These are phyloP conservation scores for Drosophila aff. DNA, from an alignment of 1,140 invertebrate species.

Conservation along the genomic window DNA sequence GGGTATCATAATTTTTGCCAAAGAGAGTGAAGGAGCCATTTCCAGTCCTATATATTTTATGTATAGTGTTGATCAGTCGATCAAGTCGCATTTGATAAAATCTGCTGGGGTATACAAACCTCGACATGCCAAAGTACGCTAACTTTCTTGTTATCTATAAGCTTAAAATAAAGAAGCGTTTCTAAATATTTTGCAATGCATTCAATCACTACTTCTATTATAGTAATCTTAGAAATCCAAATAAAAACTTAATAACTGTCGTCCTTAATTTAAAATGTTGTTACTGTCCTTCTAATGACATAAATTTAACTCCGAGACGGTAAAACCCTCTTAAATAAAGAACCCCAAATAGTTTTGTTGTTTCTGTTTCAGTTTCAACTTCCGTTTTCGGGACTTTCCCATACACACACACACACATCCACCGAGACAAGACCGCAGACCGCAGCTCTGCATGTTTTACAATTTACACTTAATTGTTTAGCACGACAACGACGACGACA, in stretches of 20 bases:
- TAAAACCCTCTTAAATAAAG: constrained; percentile 12
- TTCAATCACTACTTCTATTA: neutral
- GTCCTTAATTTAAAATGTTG: neutral
- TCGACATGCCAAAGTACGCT: too few relatives aligned
- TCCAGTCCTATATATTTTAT: too few relatives aligned
- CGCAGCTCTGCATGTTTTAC: constrained; percentile 49
- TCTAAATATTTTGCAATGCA: too few relatives aligned
- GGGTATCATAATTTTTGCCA: too few relatives aligned
- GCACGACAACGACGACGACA: constrained; percentile 25
- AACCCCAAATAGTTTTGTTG: constrained; percentile 10
- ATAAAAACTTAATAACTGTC: neutral
- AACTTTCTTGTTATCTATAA: too few relatives aligned
- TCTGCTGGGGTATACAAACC: too few relatives aligned
- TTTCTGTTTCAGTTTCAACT: constrained; percentile 15
- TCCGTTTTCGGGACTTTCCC: constrained; percentile 9
- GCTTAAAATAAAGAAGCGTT: too few relatives aligned
- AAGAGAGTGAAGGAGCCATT: too few relatives aligned
- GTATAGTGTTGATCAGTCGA: too few relatives aligned
- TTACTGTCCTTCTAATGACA: neutral
- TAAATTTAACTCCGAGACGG: neutral
- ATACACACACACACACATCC: constrained; percentile 12
- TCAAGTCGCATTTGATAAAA: too few relatives aligned
- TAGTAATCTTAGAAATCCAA: neutral
- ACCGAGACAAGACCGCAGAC: constrained; percentile 32
- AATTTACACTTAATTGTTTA: constrained; percentile 56